phyloP scores from a whole-genome alignment of 2,888 invertebrate genomes.

The Xestia xanthographa region DNA sequence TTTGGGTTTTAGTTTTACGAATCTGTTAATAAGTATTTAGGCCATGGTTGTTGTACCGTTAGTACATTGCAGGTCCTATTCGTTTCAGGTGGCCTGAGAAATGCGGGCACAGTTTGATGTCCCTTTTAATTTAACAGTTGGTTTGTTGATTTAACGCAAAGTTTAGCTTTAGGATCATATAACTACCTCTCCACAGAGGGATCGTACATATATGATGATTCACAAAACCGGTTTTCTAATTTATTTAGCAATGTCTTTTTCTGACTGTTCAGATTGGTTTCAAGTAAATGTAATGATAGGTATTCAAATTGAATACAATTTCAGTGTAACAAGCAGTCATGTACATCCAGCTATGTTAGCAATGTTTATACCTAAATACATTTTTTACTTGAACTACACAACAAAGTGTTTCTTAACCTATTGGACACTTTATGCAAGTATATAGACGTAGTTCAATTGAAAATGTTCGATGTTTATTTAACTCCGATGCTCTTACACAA shows the following conservation, averaged over 20 bases:
- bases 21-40: constrained; percentile 7
- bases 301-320: constrained; percentile 2
- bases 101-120: not conserved
- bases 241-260: not conserved
- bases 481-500: constrained; percentile 16
- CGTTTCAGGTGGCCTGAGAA: not conserved
- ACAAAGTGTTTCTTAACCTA: not conserved
- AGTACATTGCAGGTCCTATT: not conserved
- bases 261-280: not conserved
- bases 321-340: not conserved
- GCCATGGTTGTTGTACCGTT: not conserved
- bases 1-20: not conserved
- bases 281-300: not conserved
- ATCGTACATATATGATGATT: not conserved
- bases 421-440: not conserved
- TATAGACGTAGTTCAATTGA: too few species aligned
- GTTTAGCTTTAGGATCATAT: not conserved
- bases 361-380: not conserved
- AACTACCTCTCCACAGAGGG: not conserved
- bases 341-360: not conserved
- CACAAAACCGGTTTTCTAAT: not conserved
- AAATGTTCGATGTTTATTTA: constrained; percentile 28
- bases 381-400: not conserved
- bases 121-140: not conserved
- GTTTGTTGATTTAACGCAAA: not conserved